Evolutionary conservation across 2,113 vertebrate genomes (phyloP).

Genomic region (Hepsetus odoe): DNA sequence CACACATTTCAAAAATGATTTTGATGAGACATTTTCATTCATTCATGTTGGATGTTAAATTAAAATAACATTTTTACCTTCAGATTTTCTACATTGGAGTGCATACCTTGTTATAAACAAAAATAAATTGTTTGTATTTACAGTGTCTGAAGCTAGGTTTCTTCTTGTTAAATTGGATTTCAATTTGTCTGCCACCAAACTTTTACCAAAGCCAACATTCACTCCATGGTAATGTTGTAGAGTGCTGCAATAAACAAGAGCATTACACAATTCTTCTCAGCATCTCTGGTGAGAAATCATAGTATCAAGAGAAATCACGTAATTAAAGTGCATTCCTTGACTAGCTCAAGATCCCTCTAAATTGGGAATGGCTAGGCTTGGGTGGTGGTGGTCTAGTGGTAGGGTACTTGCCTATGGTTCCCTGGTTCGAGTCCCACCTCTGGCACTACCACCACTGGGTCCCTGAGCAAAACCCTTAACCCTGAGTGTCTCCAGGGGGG

Average conservation of each 20-base stretch:
- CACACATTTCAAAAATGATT: conserved; percentile 37
- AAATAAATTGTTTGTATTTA: background rate
- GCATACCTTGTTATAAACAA: background rate
- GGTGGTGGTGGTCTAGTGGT: no score
- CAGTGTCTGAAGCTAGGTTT: background rate
- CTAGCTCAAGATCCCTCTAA: background rate
- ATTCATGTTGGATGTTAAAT: no score
- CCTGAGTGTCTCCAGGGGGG: no score
- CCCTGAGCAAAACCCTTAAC: no score
- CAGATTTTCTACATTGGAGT: background rate
- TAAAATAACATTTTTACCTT: no score
- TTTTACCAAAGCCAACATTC: background rate
- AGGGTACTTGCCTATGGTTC: no score
- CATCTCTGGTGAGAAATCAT: background rate
- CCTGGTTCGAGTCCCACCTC: no score
- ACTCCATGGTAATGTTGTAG: background rate
- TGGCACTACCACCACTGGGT: no score
- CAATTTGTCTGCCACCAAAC: background rate
- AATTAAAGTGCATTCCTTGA: background rate
- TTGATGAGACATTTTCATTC: conserved; percentile 34
- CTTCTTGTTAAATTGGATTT: background rate
- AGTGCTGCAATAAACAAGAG: background rate
- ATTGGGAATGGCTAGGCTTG: background rate
- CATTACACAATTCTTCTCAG: background rate
- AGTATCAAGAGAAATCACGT: no score